phyloP scores from a whole-genome alignment of 2,113 vertebrate genomes.

The Sardina pilchardus region DNA sequence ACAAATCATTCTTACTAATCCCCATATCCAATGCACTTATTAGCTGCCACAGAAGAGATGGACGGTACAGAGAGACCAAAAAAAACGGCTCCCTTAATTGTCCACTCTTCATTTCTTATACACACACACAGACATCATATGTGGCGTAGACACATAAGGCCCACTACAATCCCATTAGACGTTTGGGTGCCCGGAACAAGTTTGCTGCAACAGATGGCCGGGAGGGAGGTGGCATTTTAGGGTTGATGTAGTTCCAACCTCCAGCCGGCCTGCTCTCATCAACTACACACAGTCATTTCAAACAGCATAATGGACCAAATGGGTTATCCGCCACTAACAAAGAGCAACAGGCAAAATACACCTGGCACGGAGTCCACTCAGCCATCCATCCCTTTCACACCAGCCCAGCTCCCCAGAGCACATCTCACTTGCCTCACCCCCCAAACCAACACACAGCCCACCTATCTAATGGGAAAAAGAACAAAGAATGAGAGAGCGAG shows the following conservation, averaged over 20 bases:
- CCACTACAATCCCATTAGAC: neutral
- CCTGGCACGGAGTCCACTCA: neutral
- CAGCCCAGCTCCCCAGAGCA: neutral
- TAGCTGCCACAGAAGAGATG: neutral
- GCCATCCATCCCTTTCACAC: neutral
- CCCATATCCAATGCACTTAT: neutral
- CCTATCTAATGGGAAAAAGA: neutral
- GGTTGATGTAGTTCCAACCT: slow-evolving; percentile 5
- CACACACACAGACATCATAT: neutral
- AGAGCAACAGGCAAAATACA: neutral
- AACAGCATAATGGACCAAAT: neutral
- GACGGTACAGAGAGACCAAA: neutral
- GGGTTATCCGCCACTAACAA: neutral
- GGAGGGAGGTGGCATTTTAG: slow-evolving; percentile 14
- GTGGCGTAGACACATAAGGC: neutral
- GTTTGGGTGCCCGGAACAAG: neutral
- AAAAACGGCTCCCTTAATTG: neutral
- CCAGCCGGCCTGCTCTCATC: neutral
- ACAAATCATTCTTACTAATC: neutral
- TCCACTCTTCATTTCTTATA: neutral
- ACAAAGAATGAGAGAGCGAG: neutral
- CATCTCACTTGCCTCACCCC: neutral
- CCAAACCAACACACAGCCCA: neutral
- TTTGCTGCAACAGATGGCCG: neutral
- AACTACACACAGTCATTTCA: neutral